A percentile compares a stretch with the other conserved stretches of the same genome.
phyloP scores from a whole-genome alignment of 1,140 invertebrate genomes.

The Macrobrachium rosenbergii region DNA sequence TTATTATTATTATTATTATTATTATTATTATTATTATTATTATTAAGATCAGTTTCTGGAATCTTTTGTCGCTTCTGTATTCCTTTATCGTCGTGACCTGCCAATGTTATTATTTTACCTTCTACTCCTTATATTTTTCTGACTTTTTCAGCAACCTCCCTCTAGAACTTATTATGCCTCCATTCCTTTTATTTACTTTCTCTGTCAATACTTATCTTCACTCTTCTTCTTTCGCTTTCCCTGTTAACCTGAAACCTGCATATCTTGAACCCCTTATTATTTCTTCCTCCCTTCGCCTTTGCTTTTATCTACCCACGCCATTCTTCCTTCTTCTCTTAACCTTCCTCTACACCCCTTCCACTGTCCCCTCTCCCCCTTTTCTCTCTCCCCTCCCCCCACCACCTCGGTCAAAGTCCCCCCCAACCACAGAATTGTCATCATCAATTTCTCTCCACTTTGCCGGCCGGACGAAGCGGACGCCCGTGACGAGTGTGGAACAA shows the following conservation, averaged over 20 bases:
- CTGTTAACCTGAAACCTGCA: neutral
- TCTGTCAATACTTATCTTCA: neutral
- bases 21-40: no score
- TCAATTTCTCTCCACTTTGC: neutral
- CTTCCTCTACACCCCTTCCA: neutral
- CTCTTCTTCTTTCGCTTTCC: neutral
- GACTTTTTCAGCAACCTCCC: neutral
- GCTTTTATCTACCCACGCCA: neutral
- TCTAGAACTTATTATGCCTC: neutral
- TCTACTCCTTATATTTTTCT: neutral
- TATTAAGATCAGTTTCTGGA: neutral
- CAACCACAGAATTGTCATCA: slow-evolving; percentile 1
- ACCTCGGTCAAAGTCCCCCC: neutral
- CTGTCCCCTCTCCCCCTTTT: no score
- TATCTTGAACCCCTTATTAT: neutral
- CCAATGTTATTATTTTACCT: neutral
- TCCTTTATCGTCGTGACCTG: neutral
- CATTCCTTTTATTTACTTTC: neutral
- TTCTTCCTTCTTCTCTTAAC: neutral
- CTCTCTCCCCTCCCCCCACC: neutral
- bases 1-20: no score
- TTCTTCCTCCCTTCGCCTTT: neutral
- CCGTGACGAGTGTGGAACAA: slow-evolving; percentile 36
- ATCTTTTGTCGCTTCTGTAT: neutral
- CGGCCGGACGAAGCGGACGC: slow-evolving; percentile 12